Evolutionary conservation across 2,888 invertebrate genomes (phyloP).

Genomic region (Tachina lurida): DNA sequence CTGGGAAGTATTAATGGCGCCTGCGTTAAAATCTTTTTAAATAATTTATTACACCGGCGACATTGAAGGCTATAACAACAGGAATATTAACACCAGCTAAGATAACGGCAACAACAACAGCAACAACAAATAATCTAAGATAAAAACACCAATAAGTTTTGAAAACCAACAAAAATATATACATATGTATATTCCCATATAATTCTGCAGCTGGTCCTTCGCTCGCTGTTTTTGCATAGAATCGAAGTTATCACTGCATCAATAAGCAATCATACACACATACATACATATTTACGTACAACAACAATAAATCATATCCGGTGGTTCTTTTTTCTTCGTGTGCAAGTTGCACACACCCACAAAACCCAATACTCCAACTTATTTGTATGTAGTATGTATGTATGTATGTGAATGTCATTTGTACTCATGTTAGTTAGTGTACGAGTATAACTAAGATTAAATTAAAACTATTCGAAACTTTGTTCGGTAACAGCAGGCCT

Average conservation of each 20-base stretch:
- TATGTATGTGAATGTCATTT: neutral
- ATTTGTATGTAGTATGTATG: neutral
- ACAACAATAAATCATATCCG: slow-evolving; percentile 21
- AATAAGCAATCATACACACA: neutral
- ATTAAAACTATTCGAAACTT: slow-evolving; percentile 9
- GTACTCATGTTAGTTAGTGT: neutral
- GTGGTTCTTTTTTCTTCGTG: slow-evolving; percentile 17
- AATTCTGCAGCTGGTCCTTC: neutral
- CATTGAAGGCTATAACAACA: slow-evolving; percentile 70
- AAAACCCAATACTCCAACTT: neutral
- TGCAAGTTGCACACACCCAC: neutral
- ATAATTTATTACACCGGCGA: slow-evolving; percentile 76
- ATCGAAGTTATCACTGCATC: slow-evolving; percentile 47
- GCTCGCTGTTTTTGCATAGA: slow-evolving; percentile 8
- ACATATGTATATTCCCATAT: neutral
- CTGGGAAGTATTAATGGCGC: slow-evolving; percentile 40
- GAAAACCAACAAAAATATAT: neutral
- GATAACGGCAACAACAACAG: slow-evolving; percentile 30
- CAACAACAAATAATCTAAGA: neutral
- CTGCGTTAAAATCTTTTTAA: slow-evolving; percentile 58
- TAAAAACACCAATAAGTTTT: slow-evolving; percentile 28
- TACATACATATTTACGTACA: neutral
- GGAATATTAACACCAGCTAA: neutral
- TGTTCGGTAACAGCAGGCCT: neutral
- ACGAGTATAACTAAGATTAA: neutral